Evolutionary conservation across 2,888 invertebrate genomes (phyloP), one percentile per base, ranked within the genome.

Genomic region (Brachypterus glaber): DNA sequence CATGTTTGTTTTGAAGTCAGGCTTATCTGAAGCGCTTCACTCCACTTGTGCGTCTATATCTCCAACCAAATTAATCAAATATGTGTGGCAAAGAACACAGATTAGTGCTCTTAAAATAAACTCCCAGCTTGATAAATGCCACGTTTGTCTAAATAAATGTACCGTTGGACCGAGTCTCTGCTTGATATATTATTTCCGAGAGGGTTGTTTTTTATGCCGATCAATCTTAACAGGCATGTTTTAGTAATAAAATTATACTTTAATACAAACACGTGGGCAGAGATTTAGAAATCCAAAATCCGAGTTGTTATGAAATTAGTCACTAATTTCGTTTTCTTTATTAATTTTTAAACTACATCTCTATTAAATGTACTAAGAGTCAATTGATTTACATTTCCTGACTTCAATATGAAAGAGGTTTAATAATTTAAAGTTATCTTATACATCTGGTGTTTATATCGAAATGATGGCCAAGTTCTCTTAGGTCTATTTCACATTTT

Each of bases 171-270:
- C 51, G 52, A 55, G 54, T 55, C 55, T 50, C 54, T n/a, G 48
- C 48, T 51, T 58, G 59, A 59, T 58, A 57, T 57, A 59, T 58
- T 52, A 58, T 58, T 58, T 58, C 58, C 58, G 58, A 58, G 57
- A 45, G 54, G 54, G 54, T 51, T 54, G 52, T 55, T 54, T 55
- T 27, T 54, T 49, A 48, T 37, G 35, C 41, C 47, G 48, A 57
- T 58, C 54, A 49, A 54, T 55, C 55, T 57, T 50, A 41, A 47
- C 47, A 47, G n/a, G 48, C 54, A 53, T 52, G 52, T 54, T 52
- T 50, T 52, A 41, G 54, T 53, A 55, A 53, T 56, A 57, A 55
- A 56, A 52, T 47, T 54, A 53, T 49, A 49, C n/a, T 52, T 50
- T 52, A 49, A 51, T 49, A 49, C 49, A 43, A 48, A 49, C 50